Conservation (phyloP, 2,888 invertebrate genomes). For the Calameuta pallipes region DNA sequence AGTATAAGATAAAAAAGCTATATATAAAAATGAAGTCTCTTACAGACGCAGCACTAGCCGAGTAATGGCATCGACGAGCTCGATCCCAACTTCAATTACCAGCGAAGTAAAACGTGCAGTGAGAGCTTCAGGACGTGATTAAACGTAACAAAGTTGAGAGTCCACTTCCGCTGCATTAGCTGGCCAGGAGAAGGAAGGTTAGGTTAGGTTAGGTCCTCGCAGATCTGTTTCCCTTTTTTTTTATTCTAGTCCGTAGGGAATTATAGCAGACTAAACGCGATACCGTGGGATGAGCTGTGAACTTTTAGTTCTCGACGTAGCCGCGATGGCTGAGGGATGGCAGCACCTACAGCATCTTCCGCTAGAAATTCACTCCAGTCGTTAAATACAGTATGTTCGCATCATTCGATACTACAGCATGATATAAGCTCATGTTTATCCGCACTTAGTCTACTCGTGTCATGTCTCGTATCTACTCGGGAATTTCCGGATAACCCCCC, state of each 20-base stretch:
- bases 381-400: too few species aligned
- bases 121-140: constrained; percentile 42
- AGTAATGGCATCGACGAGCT: too few species aligned
- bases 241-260: constrained; percentile 15
- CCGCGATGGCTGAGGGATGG: constrained; percentile 29
- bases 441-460: too few species aligned
- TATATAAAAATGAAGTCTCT: too few species aligned
- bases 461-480: too few species aligned
- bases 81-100: too few species aligned
- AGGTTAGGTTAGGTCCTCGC: not conserved
- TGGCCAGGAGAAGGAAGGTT: constrained; percentile 13
- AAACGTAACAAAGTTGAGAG: constrained; percentile 53
- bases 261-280: constrained; percentile 24
- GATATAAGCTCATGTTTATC: too few species aligned
- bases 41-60: too few species aligned
- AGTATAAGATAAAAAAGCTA: too few species aligned
- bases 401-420: too few species aligned
- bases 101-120: too few species aligned
- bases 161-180: constrained; percentile 53
- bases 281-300: constrained; percentile 12
- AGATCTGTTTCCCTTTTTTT: not conserved
- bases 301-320: constrained; percentile 23
- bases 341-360: constrained; percentile 20
- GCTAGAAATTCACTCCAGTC: not conserved
- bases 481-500: too few species aligned